Evolutionary conservation across 2,113 vertebrate genomes (phyloP).

Genomic region (Conger conger): DNA sequence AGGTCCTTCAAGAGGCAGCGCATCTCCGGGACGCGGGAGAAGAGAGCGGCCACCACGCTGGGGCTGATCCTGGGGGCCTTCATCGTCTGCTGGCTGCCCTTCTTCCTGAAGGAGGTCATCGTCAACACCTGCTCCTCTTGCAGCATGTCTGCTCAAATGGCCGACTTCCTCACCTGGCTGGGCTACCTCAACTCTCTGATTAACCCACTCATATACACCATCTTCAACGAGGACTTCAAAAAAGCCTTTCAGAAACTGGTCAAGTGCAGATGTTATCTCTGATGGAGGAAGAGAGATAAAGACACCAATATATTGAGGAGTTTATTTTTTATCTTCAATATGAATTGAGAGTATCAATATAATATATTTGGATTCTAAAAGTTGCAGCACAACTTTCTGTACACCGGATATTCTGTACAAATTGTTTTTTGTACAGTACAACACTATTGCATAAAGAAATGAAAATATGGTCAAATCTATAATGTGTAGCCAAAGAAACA

Average conservation of each 20-base stretch:
- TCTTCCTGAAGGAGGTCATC: slow-evolving; percentile 96
- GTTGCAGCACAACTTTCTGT: neutral
- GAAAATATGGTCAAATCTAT: neutral
- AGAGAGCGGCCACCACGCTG: slow-evolving; percentile 89
- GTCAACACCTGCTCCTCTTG: slow-evolving; percentile 87
- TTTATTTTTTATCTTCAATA: neutral
- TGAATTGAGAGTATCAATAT: neutral
- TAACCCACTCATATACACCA: slow-evolving; percentile 97
- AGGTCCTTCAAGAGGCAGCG: slow-evolving; percentile 83
- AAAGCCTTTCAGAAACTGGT: slow-evolving; percentile 96
- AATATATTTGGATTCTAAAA: neutral
- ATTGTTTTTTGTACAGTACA: neutral
- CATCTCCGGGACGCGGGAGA: slow-evolving; percentile 88
- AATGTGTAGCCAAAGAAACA: neutral
- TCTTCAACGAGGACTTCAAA: slow-evolving; percentile 99
- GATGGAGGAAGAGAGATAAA: slow-evolving; percentile 40
- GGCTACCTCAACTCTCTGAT: slow-evolving; percentile 98
- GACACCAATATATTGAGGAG: no score
- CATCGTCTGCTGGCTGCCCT: slow-evolving; percentile 96
- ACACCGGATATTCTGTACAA: neutral
- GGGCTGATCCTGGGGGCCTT: slow-evolving; percentile 95
- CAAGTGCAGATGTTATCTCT: slow-evolving; percentile 79
- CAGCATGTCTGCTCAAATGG: slow-evolving; percentile 83
- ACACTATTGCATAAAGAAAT: neutral
- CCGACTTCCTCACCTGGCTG: slow-evolving; percentile 94